These are phyloP conservation scores for Euphonia xanthogaster DNA, from an alignment of 2,797 vertebrate genomes.

Conservation along the genomic window DNA sequence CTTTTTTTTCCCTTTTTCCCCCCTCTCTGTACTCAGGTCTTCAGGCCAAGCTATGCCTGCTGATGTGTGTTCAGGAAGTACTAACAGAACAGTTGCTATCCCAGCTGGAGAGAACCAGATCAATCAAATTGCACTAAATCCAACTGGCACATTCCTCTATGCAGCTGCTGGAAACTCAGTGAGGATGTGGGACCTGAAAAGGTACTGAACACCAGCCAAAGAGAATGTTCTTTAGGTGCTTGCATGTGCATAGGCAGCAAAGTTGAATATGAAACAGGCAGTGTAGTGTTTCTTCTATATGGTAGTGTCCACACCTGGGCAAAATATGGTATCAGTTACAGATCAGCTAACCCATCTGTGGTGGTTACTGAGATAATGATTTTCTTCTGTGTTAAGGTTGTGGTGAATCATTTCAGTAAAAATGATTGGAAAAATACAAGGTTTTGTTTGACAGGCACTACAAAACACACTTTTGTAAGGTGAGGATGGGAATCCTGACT, in stretches of 20 bases:
- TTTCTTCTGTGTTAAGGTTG: not conserved
- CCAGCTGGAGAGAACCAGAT: slow-evolving; percentile 96
- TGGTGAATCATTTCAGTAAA: not conserved
- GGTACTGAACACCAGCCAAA: slow-evolving; percentile 72
- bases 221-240: not conserved
- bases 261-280: not conserved
- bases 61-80: slow-evolving; percentile 82
- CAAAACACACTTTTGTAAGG: not conserved
- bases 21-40: slow-evolving; percentile 75
- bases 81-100: slow-evolving; percentile 87
- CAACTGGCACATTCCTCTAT: slow-evolving; percentile 90
- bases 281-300: not conserved
- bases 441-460: not conserved
- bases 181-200: slow-evolving; percentile 98
- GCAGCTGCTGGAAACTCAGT: slow-evolving; percentile 93
- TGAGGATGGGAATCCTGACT: not conserved
- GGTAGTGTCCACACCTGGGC: not conserved
- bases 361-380: not conserved
- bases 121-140: slow-evolving; percentile 92
- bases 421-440: not conserved
- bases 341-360: not conserved
- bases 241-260: not conserved
- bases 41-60: slow-evolving; percentile 91
- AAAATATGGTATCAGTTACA: not conserved
- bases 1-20: accelerated